Conservation (phyloP, 2,888 invertebrate genomes). For the Lepidocyrtoides sp. region DNA sequence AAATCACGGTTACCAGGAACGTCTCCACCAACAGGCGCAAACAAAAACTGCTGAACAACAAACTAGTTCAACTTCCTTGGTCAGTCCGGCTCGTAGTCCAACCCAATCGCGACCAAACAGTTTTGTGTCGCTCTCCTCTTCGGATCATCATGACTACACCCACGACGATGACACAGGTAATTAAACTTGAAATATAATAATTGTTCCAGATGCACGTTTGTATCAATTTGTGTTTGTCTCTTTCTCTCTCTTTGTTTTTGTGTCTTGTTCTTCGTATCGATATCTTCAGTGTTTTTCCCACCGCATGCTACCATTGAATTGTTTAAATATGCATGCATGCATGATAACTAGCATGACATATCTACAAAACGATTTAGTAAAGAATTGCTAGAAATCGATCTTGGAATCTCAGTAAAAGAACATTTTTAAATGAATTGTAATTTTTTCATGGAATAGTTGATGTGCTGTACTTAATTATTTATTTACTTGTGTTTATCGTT, state of each 20-base stretch:
- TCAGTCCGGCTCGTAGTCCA: slow-evolving; percentile 82
- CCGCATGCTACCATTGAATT: not conserved
- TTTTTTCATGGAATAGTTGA: too few relatives aligned
- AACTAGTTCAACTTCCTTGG: slow-evolving; percentile 50
- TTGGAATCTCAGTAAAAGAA: too few relatives aligned
- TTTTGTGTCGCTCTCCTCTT: slow-evolving; percentile 85
- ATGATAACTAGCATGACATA: not conserved
- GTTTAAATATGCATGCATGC: not conserved
- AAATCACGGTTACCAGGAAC: slow-evolving; percentile 88
- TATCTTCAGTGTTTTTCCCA: not conserved
- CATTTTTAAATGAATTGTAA: too few relatives aligned
- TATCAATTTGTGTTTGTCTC: not conserved
- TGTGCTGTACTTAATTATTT: too few relatives aligned
- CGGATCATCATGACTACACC: slow-evolving; percentile 82
- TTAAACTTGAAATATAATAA: not conserved
- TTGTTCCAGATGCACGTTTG: not conserved
- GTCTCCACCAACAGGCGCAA: slow-evolving; percentile 84
- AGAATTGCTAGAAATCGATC: too few relatives aligned
- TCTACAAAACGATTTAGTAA: too few relatives aligned
- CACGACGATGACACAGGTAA: slow-evolving; percentile 85
- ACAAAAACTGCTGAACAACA: slow-evolving; percentile 72
- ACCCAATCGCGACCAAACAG: slow-evolving; percentile 86
- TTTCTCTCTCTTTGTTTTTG: not conserved
- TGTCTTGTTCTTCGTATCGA: not conserved
- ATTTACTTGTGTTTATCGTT: slow-evolving; percentile 32